Percentiles rank a stretch among this genome's conserved stretches.
Conservation (phyloP, 2,888 invertebrate genomes). For the Ochropacha duplaris region DNA sequence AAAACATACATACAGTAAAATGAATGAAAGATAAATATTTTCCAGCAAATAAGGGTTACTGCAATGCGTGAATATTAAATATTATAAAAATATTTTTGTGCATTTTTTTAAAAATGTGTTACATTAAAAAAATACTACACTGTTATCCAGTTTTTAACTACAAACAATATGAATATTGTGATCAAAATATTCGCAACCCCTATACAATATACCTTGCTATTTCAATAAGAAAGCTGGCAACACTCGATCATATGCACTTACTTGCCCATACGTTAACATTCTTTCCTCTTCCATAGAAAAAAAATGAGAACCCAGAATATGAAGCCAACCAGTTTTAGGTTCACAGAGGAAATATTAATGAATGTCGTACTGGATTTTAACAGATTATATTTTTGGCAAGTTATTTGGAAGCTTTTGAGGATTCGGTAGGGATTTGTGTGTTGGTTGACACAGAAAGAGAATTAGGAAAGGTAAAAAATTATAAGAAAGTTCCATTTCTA, state of each 20-base stretch:
- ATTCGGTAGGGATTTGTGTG: background rate
- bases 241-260: background rate
- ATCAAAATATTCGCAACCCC: background rate
- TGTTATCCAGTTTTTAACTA: too few species aligned
- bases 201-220: background rate
- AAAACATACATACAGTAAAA: too few species aligned
- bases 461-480: too few species aligned
- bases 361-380: background rate
- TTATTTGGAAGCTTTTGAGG: background rate
- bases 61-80: too few species aligned
- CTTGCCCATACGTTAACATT: background rate
- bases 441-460: background rate
- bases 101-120: too few species aligned
- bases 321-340: background rate
- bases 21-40: too few species aligned
- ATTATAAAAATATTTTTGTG: too few species aligned
- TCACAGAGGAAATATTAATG: background rate
- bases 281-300: background rate
- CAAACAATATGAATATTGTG: background rate
- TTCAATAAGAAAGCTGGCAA: background rate
- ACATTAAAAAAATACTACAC: too few species aligned
- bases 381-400: background rate
- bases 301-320: background rate
- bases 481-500: too few species aligned
- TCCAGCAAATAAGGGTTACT: too few species aligned